phyloP scores from a whole-genome alignment of 2,113 vertebrate genomes.

The Pterophyllum scalare region DNA sequence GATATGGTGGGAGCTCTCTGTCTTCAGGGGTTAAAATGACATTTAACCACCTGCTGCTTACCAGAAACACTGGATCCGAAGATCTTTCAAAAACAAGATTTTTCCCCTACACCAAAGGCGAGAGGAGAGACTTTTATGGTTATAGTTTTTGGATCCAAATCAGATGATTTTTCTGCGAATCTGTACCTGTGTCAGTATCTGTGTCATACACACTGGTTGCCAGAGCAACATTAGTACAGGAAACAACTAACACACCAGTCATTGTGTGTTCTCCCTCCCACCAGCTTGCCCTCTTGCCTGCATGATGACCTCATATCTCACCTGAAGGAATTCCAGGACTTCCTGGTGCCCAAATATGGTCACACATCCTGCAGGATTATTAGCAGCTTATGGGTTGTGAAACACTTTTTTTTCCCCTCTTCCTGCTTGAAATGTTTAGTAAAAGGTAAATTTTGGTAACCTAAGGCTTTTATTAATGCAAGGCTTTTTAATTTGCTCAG shows the following conservation, averaged over 20 bases:
- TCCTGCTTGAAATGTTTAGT: not conserved
- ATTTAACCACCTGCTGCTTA: conserved; percentile 5
- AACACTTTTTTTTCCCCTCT: conserved; percentile 42
- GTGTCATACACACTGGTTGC: not conserved
- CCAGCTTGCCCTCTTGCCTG: not conserved
- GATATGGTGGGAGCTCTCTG: conserved; percentile 37
- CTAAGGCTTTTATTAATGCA: not conserved
- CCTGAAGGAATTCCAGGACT: conserved; percentile 76
- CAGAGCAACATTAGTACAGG: conserved; percentile 7
- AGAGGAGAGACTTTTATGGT: not conserved
- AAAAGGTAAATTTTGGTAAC: not conserved
- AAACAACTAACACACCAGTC: not conserved
- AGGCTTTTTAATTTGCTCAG: fast-evolving
- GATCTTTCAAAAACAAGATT: not conserved
- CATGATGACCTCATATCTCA: conserved; percentile 59
- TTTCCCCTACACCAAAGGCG: fast-evolving
- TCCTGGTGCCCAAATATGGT: conserved; percentile 79
- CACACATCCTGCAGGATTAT: conserved; percentile 48
- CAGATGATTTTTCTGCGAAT: not conserved
- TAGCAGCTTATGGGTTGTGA: conserved; percentile 32
- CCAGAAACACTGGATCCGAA: not conserved
- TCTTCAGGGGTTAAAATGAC: conserved; percentile 18
- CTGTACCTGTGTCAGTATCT: not conserved
- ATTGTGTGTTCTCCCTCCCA: not conserved
- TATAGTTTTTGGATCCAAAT: not conserved